phyloP scores from a whole-genome alignment of 2,888 invertebrate genomes.

The Synanthedon tipuliformis region DNA sequence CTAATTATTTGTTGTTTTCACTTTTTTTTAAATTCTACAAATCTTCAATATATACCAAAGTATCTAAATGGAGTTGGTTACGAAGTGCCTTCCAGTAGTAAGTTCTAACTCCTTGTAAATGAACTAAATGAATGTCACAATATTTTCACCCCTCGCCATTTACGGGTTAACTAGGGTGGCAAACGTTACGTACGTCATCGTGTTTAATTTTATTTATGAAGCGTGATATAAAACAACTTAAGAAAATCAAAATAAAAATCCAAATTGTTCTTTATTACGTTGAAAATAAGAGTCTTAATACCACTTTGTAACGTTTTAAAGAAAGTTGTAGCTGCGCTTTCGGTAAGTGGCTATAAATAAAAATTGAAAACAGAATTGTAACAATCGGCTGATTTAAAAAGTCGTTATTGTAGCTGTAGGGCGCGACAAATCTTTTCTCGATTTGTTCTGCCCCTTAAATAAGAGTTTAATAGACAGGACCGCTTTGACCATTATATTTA shows the following conservation, averaged over 20 bases:
- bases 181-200: slow-evolving; percentile 37
- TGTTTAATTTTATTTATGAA: slow-evolving; percentile 63
- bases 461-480: slow-evolving; percentile 34
- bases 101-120: slow-evolving; percentile 8
- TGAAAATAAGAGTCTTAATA: slow-evolving; percentile 3
- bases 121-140: slow-evolving; percentile 47
- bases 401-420: slow-evolving; percentile 33
- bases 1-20: too few relatives aligned
- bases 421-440: slow-evolving; percentile 47
- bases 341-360: slow-evolving; percentile 36
- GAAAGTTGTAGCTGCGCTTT: slow-evolving; percentile 3
- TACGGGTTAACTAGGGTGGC: slow-evolving; percentile 55
- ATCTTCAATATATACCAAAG: too few relatives aligned
- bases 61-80: too few relatives aligned
- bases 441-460: slow-evolving; percentile 48
- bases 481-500: slow-evolving; percentile 11
- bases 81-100: slow-evolving; percentile 11
- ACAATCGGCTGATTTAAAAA: slow-evolving; percentile 43
- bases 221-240: slow-evolving; percentile 29
- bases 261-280: background rate
- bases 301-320: background rate
- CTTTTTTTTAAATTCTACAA: too few relatives aligned
- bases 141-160: slow-evolving; percentile 49
- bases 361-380: slow-evolving; percentile 40
- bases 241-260: too few relatives aligned